Evolutionary conservation across 92 coral and sea anemone genomes (phyloP).

Genomic region (Phenganax subtilis): DNA sequence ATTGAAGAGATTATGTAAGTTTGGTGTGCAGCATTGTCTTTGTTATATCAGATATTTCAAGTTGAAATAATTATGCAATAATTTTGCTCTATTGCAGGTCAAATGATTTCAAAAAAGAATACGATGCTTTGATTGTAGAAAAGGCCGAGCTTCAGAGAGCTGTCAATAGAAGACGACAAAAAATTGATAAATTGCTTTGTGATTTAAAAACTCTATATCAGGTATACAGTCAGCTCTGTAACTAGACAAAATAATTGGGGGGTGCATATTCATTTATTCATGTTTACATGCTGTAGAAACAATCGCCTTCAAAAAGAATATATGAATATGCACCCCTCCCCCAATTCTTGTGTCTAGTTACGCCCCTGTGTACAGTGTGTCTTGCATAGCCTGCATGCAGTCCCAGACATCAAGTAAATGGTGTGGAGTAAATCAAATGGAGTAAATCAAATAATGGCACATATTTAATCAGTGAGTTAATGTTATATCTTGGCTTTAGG

Average conservation of each 20-base stretch:
- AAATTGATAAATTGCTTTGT: conserved; percentile 41
- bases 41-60: neutral
- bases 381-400: too few relatives aligned
- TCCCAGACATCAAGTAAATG: too few relatives aligned
- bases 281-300: neutral
- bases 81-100: neutral
- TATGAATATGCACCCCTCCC: too few relatives aligned
- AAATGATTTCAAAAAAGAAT: conserved; percentile 7
- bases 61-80: neutral
- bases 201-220: conserved; percentile 44
- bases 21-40: neutral
- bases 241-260: too few relatives aligned
- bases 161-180: conserved; percentile 38
- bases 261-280: neutral
- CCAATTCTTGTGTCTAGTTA: too few relatives aligned
- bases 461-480: neutral
- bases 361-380: too few relatives aligned
- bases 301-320: too few relatives aligned
- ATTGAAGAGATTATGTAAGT: neutral
- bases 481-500: neutral
- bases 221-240: conserved; percentile 20
- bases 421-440: too few relatives aligned
- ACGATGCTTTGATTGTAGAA: conserved; percentile 44
- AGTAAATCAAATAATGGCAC: too few relatives aligned
- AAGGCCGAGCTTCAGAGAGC: conserved; percentile 44